Evolutionary conservation across 2,113 vertebrate genomes (phyloP).

Genomic region (Kryptolebias marmoratus): DNA sequence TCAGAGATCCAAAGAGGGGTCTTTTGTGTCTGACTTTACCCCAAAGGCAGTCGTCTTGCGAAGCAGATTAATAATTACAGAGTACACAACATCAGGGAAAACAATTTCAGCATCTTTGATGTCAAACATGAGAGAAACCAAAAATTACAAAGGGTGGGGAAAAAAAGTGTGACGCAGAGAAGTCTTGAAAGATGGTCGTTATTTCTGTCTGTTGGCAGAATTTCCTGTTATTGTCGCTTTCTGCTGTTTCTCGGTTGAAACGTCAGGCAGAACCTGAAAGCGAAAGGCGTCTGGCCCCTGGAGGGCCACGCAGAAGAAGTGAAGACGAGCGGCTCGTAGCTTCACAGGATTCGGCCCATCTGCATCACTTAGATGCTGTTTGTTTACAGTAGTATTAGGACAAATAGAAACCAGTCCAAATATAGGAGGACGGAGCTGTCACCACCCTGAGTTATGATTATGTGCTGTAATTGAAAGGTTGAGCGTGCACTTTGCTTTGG

Average conservation of each 20-base stretch:
- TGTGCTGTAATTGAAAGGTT: conserved; percentile 72
- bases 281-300: conserved; percentile 36
- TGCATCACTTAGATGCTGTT: conserved; percentile 57
- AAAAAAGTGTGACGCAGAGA: conserved; percentile 72
- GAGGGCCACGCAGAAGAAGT: conserved; percentile 50
- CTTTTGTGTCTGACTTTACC: conserved; percentile 81
- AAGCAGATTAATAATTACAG: conserved; percentile 86
- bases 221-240: conserved; percentile 78
- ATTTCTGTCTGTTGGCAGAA: conserved; percentile 60
- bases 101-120: conserved; percentile 83
- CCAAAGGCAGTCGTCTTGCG: conserved; percentile 77
- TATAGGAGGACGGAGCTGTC: conserved; percentile 60
- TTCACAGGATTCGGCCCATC: conserved; percentile 35
- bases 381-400: conserved; percentile 60
- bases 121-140: conserved; percentile 82
- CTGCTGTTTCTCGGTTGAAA: conserved; percentile 68
- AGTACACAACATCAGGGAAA: conserved; percentile 80
- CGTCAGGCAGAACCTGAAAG: conserved; percentile 68
- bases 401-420: conserved; percentile 62
- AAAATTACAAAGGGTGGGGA: conserved; percentile 75
- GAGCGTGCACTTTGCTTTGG: conserved; percentile 52
- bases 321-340: conserved; percentile 36
- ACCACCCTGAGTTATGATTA: conserved; percentile 65
- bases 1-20: conserved; percentile 74
- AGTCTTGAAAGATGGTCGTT: conserved; percentile 73